Evolutionary conservation across 2,113 vertebrate genomes (phyloP), one percentile per base, ranked within the genome.

Genomic region (Urocitellus parryii): DNA sequence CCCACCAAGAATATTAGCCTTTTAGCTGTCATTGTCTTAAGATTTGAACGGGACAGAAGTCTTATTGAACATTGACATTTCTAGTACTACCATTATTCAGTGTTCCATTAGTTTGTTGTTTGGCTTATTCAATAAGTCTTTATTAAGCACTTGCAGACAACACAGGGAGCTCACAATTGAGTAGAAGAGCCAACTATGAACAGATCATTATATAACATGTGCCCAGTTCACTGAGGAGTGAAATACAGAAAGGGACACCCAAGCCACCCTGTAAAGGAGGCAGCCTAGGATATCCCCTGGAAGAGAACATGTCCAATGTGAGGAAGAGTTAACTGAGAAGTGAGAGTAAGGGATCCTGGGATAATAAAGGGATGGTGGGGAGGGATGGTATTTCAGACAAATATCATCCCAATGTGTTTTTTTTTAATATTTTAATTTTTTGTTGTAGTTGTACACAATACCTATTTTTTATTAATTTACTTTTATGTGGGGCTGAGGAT

Each of bases 41-140:
- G 27, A 16, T 76, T 95, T 92, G 48, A 88, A 29, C 91, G 65
- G 53, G 37, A 17, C 39, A 85, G 48, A 76, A 91, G 25, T 80
- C 88, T 65, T 85, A 51, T 18, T 93, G 65, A 73, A 67, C 27
- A 96, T 51, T 76, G 58, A 8, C 90, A 79, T 32, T 70, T 80
- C 32, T 82, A 48, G 61, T 18, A 32, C 65, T 89, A 12, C 51
- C 42, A 72, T 81, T 51, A 81, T 53, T 86, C 58, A 76, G 24
- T 76, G 18, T 70, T 82, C 42, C 8, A 12, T 82, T 90, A 45
- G 29, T 88, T 85, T 67, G 34, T 82, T 81, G 39, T 79, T 91
- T 83, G 5, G 61, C 25, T 88, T 74, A 67, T 61, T 86, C 53
- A 76, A 6, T 10, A 84, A 25, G 51, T 93, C 3, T 88, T 78